These are phyloP conservation scores for Tetranychus urticae DNA, from an alignment of 1,140 invertebrate genomes.

Conservation along the genomic window DNA sequence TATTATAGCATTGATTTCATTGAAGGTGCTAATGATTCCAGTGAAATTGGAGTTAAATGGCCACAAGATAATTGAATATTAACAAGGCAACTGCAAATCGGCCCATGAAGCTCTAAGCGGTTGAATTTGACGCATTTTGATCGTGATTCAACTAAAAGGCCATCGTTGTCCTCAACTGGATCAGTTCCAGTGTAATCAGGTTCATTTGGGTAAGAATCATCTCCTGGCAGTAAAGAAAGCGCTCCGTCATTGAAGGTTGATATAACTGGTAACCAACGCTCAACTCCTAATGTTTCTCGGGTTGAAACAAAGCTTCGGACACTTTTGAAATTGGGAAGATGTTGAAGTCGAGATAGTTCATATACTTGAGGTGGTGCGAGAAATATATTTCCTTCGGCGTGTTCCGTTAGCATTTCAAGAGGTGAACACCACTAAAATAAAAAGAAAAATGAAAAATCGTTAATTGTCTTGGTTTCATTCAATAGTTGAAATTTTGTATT, in stretches of 20 bases:
- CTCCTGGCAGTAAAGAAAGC: conserved; percentile 21
- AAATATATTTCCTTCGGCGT: conserved; percentile 13
- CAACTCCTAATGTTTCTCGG: conserved; percentile 16
- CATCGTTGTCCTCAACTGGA: conserved; percentile 9
- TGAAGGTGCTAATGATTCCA: too few species aligned
- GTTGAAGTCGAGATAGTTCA: conserved; percentile 17
- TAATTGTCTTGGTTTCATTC: neutral
- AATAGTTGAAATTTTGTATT: neutral
- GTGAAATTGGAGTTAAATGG: conserved; percentile 11
- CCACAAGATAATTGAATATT: conserved; percentile 13
- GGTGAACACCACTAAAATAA: conserved; percentile 21
- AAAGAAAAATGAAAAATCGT: neutral
- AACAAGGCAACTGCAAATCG: conserved; percentile 8
- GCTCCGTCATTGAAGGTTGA: conserved; percentile 20
- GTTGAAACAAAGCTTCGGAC: conserved; percentile 17
- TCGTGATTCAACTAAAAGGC: conserved; percentile 12
- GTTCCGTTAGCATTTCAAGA: conserved; percentile 16
- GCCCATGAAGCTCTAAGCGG: conserved; percentile 13
- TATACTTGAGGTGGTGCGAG: conserved; percentile 28
- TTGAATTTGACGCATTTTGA: conserved; percentile 8
- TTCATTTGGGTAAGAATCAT: conserved; percentile 15
- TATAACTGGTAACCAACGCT: conserved; percentile 22
- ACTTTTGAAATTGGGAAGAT: conserved; percentile 12
- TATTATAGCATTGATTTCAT: too few species aligned
- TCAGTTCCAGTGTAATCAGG: conserved; percentile 12